Base-by-base conservation (phyloP, 1,140 invertebrate species). In the Sesamia nonagrioides region DNA sequence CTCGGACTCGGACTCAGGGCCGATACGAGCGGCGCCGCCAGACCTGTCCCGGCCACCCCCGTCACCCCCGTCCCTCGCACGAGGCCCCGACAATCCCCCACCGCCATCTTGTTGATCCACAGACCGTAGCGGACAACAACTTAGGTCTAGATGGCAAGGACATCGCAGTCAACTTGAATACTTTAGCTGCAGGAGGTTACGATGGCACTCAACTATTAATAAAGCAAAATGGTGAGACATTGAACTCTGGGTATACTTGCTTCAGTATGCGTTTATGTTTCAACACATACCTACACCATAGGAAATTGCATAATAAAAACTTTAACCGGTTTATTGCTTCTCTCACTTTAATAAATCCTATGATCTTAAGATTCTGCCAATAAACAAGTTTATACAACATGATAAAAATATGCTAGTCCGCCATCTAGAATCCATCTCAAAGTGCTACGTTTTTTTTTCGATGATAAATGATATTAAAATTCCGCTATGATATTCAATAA, bases 61-160 rank as follows among this genome's bases (percentile, higher is more conserved):
- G 82, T 86, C 88, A 87, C 88, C 87, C 89, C n/a, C n/a, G n/a
- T n/a, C n/a, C n/a, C n/a, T n/a, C n/a, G n/a, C 83, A 45, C 85
- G 73, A 72, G 56, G 82, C 80, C 89, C 86, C 88, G 77, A 84
- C 81, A 48, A 85, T 84, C 84, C 76, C 81, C 61, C 56, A 45
- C 71, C 91, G 92, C 92, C 92, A 94, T 94, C 86, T 94, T 94
- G 90, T 90, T 84, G 86, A 84, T 90, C 86, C 87, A 83, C 86
- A 82, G 85, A 92, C 82, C 86, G 86, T 86, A 87, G 86, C 89
- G 84, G 83, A 88, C 86, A 86, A 86, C 87, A 85, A 88, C 86
- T 86, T 84, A 81, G 78, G 74, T 89, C 79, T 88, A 88, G 78
- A 84, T 87, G 84, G 84, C 89, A 92, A 92, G 88, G 90, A 88